phyloP scores from a whole-genome alignment of 2,888 invertebrate genomes.

The Macrosiphum euphorbiae region DNA sequence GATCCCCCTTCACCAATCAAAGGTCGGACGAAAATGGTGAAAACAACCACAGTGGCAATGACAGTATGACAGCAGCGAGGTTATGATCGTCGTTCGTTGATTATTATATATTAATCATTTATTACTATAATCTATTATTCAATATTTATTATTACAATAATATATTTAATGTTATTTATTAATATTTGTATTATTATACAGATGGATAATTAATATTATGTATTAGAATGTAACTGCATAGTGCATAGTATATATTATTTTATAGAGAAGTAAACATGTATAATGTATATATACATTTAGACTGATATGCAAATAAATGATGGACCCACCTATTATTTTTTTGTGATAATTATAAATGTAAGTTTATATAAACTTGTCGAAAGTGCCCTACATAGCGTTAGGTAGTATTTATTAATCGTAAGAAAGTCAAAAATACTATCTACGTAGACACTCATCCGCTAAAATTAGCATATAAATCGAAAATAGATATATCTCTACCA shows the following conservation, averaged over 20 bases:
- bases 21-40: not conserved
- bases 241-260: not conserved
- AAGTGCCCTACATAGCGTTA: not conserved
- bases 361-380: not conserved
- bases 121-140: not conserved
- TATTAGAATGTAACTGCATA: not conserved
- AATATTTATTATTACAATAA: slow-evolving; percentile 15
- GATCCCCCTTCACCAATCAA: not conserved
- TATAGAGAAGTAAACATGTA: not conserved
- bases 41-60: not conserved
- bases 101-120: not conserved
- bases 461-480: slow-evolving; percentile 17
- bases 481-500: not conserved
- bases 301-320: not conserved
- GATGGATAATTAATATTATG: not conserved
- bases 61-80: not conserved
- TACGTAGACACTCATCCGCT: not conserved
- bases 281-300: not conserved
- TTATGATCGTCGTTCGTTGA: not conserved
- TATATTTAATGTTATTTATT: not conserved
- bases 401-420: not conserved
- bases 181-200: not conserved
- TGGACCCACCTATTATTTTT: not conserved
- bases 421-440: not conserved
- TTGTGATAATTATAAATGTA: not conserved